Evolutionary conservation across 2,888 invertebrate genomes (phyloP).

Genomic region (Leucozona laternaria): DNA sequence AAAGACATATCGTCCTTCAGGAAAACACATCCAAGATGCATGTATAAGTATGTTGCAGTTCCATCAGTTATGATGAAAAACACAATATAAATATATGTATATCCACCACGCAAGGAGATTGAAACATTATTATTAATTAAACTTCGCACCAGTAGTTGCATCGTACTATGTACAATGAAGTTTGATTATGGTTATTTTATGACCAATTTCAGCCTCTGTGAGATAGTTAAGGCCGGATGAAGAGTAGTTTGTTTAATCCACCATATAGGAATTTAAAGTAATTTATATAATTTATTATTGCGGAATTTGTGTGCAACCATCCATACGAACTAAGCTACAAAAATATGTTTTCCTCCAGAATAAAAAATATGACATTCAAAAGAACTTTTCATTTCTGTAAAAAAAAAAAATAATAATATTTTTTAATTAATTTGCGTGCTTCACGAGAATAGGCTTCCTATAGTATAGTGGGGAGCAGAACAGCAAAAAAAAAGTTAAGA

Average conservation of each 20-base stretch:
- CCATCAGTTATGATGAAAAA: slow-evolving; percentile 21
- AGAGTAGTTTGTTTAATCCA: neutral
- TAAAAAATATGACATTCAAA: neutral
- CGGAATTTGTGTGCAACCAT: neutral
- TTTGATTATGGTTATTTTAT: slow-evolving; percentile 32
- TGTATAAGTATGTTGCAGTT: neutral
- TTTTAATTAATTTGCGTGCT: slow-evolving; percentile 4
- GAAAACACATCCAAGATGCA: slow-evolving; percentile 7
- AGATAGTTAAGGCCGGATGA: neutral
- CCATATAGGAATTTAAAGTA: neutral
- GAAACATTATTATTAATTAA: slow-evolving; percentile 47
- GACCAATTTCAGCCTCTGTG: neutral
- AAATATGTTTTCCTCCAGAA: neutral
- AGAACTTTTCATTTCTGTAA: neutral
- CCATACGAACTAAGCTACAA: neutral
- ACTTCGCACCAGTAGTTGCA: slow-evolving; percentile 6
- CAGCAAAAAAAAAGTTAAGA: neutral
- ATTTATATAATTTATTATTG: neutral
- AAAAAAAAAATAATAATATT: neutral
- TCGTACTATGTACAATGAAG: slow-evolving; percentile 3
- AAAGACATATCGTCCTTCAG: slow-evolving; percentile 13
- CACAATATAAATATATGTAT: neutral
- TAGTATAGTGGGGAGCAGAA: neutral
- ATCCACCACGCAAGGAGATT: slow-evolving; percentile 19
- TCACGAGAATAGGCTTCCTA: neutral